Evolutionary conservation across 2,888 invertebrate genomes (phyloP).

Genomic region (Calliphora vomitoria): DNA sequence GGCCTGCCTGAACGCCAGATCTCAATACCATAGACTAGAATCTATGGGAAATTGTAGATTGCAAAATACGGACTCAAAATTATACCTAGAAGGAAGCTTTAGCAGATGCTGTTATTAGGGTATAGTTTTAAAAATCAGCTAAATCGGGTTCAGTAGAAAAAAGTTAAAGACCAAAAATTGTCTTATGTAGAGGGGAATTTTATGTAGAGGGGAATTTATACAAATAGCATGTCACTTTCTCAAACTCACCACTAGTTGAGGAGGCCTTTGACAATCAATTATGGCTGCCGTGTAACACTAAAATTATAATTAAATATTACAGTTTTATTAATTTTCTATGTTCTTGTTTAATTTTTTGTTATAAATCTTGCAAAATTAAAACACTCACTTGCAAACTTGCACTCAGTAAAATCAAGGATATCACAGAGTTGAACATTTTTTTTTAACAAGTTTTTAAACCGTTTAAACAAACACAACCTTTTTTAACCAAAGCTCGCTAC

Average conservation of each 20-base stretch:
- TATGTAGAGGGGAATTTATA: too few relatives aligned
- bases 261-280: constrained; percentile 82
- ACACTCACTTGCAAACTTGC: constrained; percentile 68
- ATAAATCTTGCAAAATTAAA: constrained; percentile 11
- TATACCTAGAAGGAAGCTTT: too few relatives aligned
- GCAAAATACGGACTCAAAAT: too few relatives aligned
- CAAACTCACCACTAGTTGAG: constrained; percentile 81
- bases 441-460: neutral
- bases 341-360: neutral
- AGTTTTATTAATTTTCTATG: constrained; percentile 36
- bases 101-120: too few relatives aligned
- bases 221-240: too few relatives aligned
- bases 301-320: constrained; percentile 61
- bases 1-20: too few relatives aligned
- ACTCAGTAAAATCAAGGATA: constrained; percentile 59
- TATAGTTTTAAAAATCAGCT: too few relatives aligned
- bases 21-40: too few relatives aligned
- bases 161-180: too few relatives aligned
- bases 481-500: neutral
- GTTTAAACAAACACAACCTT: constrained; percentile 24
- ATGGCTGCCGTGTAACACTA: constrained; percentile 66
- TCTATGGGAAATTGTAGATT: too few relatives aligned
- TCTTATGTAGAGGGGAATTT: too few relatives aligned
- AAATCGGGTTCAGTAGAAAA: too few relatives aligned
- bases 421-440: constrained; percentile 53